Percentiles rank a stretch among this genome's conserved stretches.
Evolutionary conservation across 2,113 vertebrate species (phyloP).

Genomic region (Pedetes capensis): DNA sequence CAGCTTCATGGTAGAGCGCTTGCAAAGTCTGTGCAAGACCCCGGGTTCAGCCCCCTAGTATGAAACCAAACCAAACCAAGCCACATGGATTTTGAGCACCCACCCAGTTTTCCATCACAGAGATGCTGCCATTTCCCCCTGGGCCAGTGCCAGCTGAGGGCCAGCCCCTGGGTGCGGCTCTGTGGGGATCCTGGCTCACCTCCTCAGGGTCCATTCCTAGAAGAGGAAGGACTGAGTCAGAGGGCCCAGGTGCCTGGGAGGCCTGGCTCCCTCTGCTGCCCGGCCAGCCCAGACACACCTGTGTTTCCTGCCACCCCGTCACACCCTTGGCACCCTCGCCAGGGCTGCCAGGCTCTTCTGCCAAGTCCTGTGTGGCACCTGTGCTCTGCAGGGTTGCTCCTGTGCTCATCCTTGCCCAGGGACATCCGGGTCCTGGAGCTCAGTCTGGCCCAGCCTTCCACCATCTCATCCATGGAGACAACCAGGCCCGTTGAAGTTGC

Average conservation of each 20-base stretch:
- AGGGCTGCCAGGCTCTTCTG: neutral
- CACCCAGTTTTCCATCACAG: no score
- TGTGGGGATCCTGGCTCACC: neutral
- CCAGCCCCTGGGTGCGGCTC: no score
- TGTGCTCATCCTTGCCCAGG: rapidly evolving
- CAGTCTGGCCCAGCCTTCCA: rapidly evolving
- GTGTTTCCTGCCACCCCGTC: neutral
- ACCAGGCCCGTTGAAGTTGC: neutral
- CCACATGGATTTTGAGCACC: no score
- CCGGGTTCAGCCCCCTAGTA: no score
- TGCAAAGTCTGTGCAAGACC: no score
- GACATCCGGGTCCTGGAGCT: neutral
- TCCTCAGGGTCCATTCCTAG: neutral
- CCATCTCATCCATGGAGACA: rapidly evolving
- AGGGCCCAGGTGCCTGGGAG: neutral
- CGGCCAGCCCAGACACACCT: neutral
- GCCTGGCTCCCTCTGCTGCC: neutral
- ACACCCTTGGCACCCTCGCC: neutral
- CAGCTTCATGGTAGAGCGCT: no score
- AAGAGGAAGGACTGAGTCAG: neutral
- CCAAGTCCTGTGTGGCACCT: neutral
- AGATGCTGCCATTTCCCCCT: no score
- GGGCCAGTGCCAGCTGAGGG: rapidly evolving
- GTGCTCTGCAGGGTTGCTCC: neutral
- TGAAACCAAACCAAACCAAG: no score